These are phyloP conservation scores for Sphaerodactylus townsendi DNA, from an alignment of 2,113 vertebrate genomes.

Conservation along the genomic window DNA sequence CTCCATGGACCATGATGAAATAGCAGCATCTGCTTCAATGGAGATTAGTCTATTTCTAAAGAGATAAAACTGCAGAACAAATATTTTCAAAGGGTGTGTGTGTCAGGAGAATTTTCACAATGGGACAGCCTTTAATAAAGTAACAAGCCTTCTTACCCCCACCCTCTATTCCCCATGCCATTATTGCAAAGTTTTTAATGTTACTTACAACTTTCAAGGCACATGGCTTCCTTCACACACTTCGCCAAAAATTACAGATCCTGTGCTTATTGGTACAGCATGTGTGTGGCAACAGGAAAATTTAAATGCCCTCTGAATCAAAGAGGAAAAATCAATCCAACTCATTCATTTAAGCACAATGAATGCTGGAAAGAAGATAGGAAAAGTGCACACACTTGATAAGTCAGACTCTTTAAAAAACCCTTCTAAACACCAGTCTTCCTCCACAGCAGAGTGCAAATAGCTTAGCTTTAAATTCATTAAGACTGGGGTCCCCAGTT, in stretches of 20 bases:
- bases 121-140: slow-evolving; percentile 48
- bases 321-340: slow-evolving; percentile 62
- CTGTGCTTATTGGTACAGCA: slow-evolving; percentile 55
- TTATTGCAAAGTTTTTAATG: slow-evolving; percentile 51
- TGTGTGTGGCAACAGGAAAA: neutral
- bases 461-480: slow-evolving; percentile 63
- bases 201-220: slow-evolving; percentile 46
- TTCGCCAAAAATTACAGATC: slow-evolving; percentile 53
- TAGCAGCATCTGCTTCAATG: slow-evolving; percentile 57
- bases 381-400: slow-evolving; percentile 72
- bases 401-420: slow-evolving; percentile 62
- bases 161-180: slow-evolving; percentile 52
- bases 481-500: slow-evolving; percentile 50
- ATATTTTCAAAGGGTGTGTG: slow-evolving; percentile 43
- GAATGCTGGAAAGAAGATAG: slow-evolving; percentile 72
- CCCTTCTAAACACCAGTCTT: slow-evolving; percentile 64
- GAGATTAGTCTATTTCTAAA: slow-evolving; percentile 37
- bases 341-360: slow-evolving; percentile 66
- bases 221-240: slow-evolving; percentile 32
- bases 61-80: slow-evolving; percentile 42
- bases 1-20: slow-evolving; percentile 46
- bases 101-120: slow-evolving; percentile 41
- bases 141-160: neutral
- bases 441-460: slow-evolving; percentile 72
- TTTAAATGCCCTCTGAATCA: slow-evolving; percentile 27